Evolutionary conservation across 2,797 vertebrate genomes (phyloP).

Genomic region (Eremophila alpestris): DNA sequence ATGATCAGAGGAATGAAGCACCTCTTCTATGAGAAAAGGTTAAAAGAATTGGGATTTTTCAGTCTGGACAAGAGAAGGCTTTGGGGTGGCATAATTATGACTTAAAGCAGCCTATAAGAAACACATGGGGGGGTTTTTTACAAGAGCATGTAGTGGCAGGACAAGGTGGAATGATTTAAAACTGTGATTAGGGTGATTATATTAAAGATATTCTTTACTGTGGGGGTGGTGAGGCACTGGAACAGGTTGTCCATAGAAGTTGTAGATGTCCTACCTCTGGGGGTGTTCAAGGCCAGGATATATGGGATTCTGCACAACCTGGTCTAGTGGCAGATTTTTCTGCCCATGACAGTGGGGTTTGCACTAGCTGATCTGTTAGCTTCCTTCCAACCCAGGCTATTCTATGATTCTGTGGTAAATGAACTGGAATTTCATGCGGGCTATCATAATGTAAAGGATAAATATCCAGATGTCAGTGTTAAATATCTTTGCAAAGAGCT

Average conservation of each 20-base stretch:
- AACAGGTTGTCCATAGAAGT: background rate
- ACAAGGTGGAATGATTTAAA: background rate
- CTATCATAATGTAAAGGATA: background rate
- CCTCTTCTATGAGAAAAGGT: background rate
- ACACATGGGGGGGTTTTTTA: no score
- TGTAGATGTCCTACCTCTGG: background rate
- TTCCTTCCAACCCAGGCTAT: background rate
- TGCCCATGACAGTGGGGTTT: background rate
- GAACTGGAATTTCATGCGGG: background rate
- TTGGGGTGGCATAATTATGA: background rate
- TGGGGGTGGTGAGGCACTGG: background rate
- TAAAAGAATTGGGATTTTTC: background rate
- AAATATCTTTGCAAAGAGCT: background rate
- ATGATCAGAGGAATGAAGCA: background rate
- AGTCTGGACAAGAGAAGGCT: background rate
- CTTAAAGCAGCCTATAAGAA: background rate
- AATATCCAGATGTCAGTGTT: background rate
- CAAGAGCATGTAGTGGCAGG: background rate
- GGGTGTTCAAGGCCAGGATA: background rate
- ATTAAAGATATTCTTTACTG: background rate
- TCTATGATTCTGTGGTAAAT: background rate
- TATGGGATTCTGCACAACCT: background rate
- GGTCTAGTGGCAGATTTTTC: background rate
- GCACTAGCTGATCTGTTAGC: background rate
- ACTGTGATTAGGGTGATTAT: background rate